Evolutionary conservation across 2,888 invertebrate genomes (phyloP).

Genomic region (Drosophila recens): DNA sequence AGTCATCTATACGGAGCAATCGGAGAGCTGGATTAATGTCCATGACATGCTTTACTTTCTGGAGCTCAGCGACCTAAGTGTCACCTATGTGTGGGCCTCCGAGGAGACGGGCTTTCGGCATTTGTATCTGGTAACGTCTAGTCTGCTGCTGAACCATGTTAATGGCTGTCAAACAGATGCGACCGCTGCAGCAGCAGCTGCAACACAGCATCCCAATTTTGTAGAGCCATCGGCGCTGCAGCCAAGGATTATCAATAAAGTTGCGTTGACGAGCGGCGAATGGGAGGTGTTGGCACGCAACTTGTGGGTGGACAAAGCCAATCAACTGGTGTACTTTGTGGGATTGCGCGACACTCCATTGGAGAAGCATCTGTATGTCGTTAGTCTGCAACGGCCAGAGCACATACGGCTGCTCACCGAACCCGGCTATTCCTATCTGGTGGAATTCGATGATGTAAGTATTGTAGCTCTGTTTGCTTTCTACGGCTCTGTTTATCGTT

Average conservation of each 20-base stretch:
- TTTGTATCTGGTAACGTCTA: conserved; percentile 92
- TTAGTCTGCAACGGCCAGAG: conserved; percentile 90
- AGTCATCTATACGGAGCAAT: conserved; percentile 85
- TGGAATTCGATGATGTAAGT: conserved; percentile 91
- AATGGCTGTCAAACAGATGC: conserved; percentile 86
- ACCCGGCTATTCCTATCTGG: conserved; percentile 93
- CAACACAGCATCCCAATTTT: conserved; percentile 67
- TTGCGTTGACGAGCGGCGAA: conserved; percentile 93
- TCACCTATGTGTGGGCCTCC: conserved; percentile 95
- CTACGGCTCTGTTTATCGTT: background rate
- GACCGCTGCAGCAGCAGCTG: conserved; percentile 43
- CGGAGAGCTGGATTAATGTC: conserved; percentile 97
- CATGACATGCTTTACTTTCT: conserved; percentile 95
- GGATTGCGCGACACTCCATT: conserved; percentile 95
- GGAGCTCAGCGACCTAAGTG: conserved; percentile 84
- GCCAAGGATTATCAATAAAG: conserved; percentile 89
- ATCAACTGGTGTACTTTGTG: conserved; percentile 95
- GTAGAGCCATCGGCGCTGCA: conserved; percentile 83
- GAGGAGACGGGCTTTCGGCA: conserved; percentile 96
- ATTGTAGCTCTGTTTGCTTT: background rate
- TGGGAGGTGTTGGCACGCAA: conserved; percentile 96
- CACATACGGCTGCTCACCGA: conserved; percentile 91
- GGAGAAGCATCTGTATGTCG: conserved; percentile 96
- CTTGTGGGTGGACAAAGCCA: conserved; percentile 94
- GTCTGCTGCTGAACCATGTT: conserved; percentile 81